Base-by-base conservation (phyloP, 2,113 vertebrate genomes). In the Trochalopteron elliotii region DNA sequence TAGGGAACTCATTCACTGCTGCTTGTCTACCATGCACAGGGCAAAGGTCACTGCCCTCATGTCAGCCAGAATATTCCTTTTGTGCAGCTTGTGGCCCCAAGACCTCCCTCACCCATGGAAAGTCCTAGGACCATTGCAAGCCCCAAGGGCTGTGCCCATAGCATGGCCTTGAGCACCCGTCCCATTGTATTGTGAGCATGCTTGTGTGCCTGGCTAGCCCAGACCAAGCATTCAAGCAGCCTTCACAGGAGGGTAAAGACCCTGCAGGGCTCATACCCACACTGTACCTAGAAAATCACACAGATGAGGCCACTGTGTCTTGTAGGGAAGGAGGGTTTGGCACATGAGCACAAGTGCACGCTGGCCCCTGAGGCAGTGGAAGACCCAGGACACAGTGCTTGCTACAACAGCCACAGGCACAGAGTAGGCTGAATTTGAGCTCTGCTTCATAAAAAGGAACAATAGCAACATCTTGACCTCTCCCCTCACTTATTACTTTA, bases 21-120 rank as follows among this genome's bases (percentile, higher is more conserved):
- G 16, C 30, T 35, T 40, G 65, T 22, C 33, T 44, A 25, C 23
- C 0, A 0, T 3, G 10, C 52, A 42, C 33, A 45, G 16, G 7
- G 31, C 18, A 74, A 85, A 85, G 45, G 12, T 16, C 42, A 19
- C 4, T 63, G 63, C 10, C 28, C 33, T 52, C 42, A 3, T 8
- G 25, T n/a, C 45, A 70, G 15, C 17, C 52, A 64, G 59, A n/a
- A 11, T 65, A 28, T 28, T 64, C 20, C 12, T 65, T 61, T 35
- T 2, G 10, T 8, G 31, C 40, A 76, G 31, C 9, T 72, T 40
- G 22, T 7, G 2, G 15, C 56, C 49, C 49, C 44, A 28, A 60
- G 15, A 35, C 23, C 12, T 40, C 67, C 23, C 45, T 55, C 2
- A 1, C 12, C 8, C 33, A 8, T 24, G 22, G 37, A 70, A 84